Base-by-base conservation (phyloP, 2,888 invertebrate species). In the Tanypteryx hageni region DNA sequence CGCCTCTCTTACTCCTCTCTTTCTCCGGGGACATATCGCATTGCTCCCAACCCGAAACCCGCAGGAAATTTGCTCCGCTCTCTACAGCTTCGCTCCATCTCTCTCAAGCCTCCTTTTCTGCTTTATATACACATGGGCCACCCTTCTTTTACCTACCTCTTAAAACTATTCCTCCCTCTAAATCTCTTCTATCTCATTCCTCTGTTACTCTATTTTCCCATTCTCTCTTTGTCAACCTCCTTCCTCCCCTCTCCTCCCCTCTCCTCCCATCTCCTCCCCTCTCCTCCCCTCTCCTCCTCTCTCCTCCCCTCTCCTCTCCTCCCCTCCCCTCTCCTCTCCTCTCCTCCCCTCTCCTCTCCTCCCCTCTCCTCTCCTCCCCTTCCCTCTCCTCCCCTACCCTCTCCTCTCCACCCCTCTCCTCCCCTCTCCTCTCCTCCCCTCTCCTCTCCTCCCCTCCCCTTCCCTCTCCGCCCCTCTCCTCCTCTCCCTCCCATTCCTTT, bases 41-140 rank as follows among this genome's bases (percentile, higher is more conserved):
- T 68, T n/a, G n/a, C 68, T 68, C 68, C 68, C n/a, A 27, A 76
- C 76, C 76, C 76, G 22, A 27, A 76, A 27, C 76, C 76, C 76
- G 76, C 76, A 76, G 76, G 76, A 76, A 76, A 76, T 76, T 76
- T 76, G 76, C 76, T 27, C 27, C 76, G 22, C 22, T 27, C 27
- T 76, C 76, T 76, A 44, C 44, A 44, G 44, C 1, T 44, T 44
- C 1, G 44, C 44, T 44, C 44, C 44, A 44, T 44, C 44, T 44
- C 5, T 44, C 44, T 44, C 44, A 5, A 44, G 44, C 44, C 44
- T 44, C 5, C 44, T 44, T 44, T 5, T 44, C 44, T 44, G 44
- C 44, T 44, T 44, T 44, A 44, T 44, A 44, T 44, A 44, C 44
- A 44, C 44, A 3, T 44, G 5, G 44, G 44, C 44, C 44, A 5